A percentile compares a stretch with the other conserved stretches of the same genome.
These are phyloP conservation scores for Solen grandis DNA, from an alignment of 1,140 invertebrate species.

Conservation along the genomic window DNA sequence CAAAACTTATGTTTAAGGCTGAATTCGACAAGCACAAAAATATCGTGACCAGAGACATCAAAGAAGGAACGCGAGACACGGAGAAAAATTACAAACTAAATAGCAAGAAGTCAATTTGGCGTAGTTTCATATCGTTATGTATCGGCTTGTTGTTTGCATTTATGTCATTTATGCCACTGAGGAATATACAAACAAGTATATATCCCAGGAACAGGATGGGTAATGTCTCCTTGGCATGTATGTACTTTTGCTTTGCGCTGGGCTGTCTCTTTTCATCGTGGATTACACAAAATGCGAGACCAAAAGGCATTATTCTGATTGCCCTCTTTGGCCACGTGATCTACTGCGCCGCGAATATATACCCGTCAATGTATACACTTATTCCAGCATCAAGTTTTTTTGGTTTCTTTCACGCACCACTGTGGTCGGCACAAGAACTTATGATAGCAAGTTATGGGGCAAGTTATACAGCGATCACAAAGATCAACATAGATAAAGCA, in stretches of 20 bases:
- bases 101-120: slow-evolving; percentile 63
- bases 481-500: slow-evolving; percentile 62
- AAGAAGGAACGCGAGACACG: slow-evolving; percentile 4
- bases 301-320: slow-evolving; percentile 65
- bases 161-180: slow-evolving; percentile 66
- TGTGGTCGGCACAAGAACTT: slow-evolving; percentile 65
- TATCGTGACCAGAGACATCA: slow-evolving; percentile 13
- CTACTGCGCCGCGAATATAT: slow-evolving; percentile 62
- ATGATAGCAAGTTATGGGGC: slow-evolving; percentile 66
- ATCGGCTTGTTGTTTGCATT: slow-evolving; percentile 65
- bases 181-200: slow-evolving; percentile 67
- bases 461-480: slow-evolving; percentile 60
- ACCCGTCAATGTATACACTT: slow-evolving; percentile 61
- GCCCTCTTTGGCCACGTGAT: slow-evolving; percentile 64
- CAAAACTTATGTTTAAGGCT: slow-evolving; percentile 32
- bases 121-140: slow-evolving; percentile 65
- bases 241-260: slow-evolving; percentile 63
- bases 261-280: slow-evolving; percentile 62
- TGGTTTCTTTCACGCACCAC: slow-evolving; percentile 64
- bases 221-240: slow-evolving; percentile 55
- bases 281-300: slow-evolving; percentile 64
- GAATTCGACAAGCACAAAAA: slow-evolving; percentile 44
- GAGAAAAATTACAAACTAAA: slow-evolving; percentile 43
- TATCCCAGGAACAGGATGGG: slow-evolving; percentile 57
- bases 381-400: slow-evolving; percentile 60